A percentile compares a stretch with the other conserved stretches of the same genome.
These are phyloP conservation scores for Mechanitis messenoides DNA, from an alignment of 2,888 invertebrate genomes.

Conservation along the genomic window DNA sequence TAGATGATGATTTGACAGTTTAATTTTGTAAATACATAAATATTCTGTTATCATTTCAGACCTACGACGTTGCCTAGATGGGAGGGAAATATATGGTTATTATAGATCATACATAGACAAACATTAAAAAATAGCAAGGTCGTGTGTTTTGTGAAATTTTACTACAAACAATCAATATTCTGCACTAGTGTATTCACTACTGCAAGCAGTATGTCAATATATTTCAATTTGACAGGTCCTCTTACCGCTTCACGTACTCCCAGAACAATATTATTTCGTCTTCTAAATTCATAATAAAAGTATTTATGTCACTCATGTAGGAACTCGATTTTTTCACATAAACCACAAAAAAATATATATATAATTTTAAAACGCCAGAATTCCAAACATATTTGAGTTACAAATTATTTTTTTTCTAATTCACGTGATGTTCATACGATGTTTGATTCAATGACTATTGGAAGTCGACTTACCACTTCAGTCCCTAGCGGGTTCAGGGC, in stretches of 20 bases:
- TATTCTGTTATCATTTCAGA: too few relatives aligned
- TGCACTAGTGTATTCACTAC: too few relatives aligned
- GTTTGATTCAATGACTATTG: constrained; percentile 43
- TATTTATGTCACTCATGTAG: constrained; percentile 9
- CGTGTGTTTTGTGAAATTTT: too few relatives aligned
- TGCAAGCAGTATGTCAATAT: background rate
- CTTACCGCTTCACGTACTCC: constrained; percentile 71
- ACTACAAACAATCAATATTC: too few relatives aligned
- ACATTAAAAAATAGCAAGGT: too few relatives aligned
- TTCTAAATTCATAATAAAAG: constrained; percentile 41
- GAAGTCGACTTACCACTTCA: constrained; percentile 38
- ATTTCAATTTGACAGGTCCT: constrained; percentile 22
- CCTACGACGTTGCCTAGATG: too few relatives aligned
- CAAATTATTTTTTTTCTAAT: background rate
- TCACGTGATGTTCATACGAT: constrained; percentile 25
- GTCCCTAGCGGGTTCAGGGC: constrained; percentile 56
- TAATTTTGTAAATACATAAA: too few relatives aligned
- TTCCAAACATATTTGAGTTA: background rate
- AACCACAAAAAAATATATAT: background rate
- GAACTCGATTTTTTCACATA: constrained; percentile 5
- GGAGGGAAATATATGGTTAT: too few relatives aligned
- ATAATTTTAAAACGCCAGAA: background rate
- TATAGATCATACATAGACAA: too few relatives aligned
- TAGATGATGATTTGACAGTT: too few relatives aligned
- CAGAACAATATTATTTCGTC: constrained; percentile 66